Conservation (phyloP, 1,140 invertebrate genomes). For the Meloidogyne chitwoodi region DNA sequence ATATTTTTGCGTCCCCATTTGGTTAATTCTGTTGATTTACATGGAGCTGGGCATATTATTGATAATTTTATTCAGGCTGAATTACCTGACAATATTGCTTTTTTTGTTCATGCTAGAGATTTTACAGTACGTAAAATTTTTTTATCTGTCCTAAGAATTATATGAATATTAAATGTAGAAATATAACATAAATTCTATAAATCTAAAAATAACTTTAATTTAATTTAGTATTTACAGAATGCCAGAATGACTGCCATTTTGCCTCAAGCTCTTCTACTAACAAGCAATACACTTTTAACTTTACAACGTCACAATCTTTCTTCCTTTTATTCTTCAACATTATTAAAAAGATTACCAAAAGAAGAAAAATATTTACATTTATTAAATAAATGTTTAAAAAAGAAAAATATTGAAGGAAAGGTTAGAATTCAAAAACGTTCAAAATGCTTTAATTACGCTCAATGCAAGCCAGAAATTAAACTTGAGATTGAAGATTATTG, state of each 20-base stretch:
- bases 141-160: too few relatives aligned
- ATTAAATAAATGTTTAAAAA: constrained; percentile 6
- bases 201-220: too few relatives aligned
- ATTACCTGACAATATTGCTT: background rate
- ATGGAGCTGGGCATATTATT: constrained; percentile 7
- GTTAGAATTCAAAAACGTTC: background rate
- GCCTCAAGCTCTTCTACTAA: background rate
- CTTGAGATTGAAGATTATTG: background rate
- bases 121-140: background rate
- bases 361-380: constrained; percentile 1
- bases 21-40: constrained; percentile 13
- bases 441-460: constrained; percentile 21
- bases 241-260: background rate
- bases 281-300: background rate
- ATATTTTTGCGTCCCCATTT: constrained; percentile 4
- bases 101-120: constrained; percentile 17
- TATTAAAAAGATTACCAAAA: background rate
- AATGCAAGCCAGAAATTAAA: background rate
- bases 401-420: background rate
- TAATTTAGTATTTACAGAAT: background rate
- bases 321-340: background rate
- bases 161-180: too few relatives aligned
- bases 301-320: background rate
- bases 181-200: background rate
- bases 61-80: background rate